These are phyloP conservation scores for Coryphaenoides rupestris DNA, from an alignment of 2,113 vertebrate species.

Conservation along the genomic window DNA sequence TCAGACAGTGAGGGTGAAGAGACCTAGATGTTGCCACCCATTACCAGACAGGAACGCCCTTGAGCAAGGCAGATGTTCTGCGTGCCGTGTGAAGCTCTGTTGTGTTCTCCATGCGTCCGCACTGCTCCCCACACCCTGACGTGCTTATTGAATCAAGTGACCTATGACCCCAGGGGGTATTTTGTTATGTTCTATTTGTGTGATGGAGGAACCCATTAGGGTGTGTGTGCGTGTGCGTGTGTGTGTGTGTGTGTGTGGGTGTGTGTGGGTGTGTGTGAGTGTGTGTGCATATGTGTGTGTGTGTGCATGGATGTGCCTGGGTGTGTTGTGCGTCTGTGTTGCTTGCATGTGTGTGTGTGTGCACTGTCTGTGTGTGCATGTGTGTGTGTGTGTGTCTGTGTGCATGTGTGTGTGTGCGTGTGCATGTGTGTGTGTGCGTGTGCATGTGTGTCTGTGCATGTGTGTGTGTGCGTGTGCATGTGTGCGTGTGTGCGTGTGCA, in stretches of 20 bases:
- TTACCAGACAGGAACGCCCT: neutral
- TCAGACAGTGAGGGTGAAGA: too few species aligned
- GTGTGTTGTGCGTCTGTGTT: too few species aligned
- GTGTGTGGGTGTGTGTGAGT: too few species aligned
- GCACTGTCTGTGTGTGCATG: too few species aligned
- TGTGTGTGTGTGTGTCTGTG: too few species aligned
- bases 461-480: neutral
- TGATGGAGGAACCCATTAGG: neutral
- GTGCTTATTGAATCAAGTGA: neutral
- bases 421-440: slow-evolving; percentile 49
- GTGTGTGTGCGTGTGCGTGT: neutral
- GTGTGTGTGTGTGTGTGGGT: neutral
- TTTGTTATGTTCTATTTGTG: neutral
- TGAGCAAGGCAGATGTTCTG: neutral
- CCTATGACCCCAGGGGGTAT: neutral
- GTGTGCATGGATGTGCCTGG: too few species aligned
- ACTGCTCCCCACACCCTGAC: neutral
- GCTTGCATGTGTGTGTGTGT: too few species aligned
- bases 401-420: neutral
- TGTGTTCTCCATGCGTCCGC: neutral
- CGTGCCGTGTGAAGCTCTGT: neutral
- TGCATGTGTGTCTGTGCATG: neutral
- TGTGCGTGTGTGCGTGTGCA: neutral
- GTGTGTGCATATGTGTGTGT: too few species aligned
- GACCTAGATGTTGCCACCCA: too few species aligned